Base-by-base conservation (phyloP, 2,797 vertebrate genomes). In the Heterohyrax brucei region DNA sequence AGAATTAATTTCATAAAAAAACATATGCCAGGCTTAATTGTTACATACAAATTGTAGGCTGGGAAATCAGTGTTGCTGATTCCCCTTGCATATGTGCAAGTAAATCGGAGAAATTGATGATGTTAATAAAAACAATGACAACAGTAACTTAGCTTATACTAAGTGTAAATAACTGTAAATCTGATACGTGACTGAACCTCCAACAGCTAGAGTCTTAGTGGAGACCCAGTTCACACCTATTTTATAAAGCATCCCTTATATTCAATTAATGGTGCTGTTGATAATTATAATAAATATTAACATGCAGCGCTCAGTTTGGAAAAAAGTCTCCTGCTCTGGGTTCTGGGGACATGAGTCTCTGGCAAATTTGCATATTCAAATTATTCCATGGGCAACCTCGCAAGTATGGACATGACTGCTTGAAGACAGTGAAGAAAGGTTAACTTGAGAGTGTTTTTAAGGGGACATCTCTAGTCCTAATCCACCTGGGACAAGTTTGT, bases 131-230 rank as follows among this genome's bases (percentile, higher is more conserved):
- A 96, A 93, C 83, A 91, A 86, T 92, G 96, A 94, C 95, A 95
- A 91, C 79, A 93, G 93, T 97, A 96, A 97, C 97, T 97, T 97
- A 96, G 93, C 83, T 96, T 96, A 96, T 78, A 88, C 72, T 96
- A 96, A 97, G 93, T 95, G 97, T 96, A 97, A 97, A 96, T 97
- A 97, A 97, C 96, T 93, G 97, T 96, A 96, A 93, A 81, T 5
- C 92, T 81, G 84, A 72, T 87, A 96, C 94, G 91, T 68, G 44
- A 73, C 83, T 93, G 92, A 96, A 95, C 95, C 50, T 83, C 44
- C 75, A 48, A 84, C 66, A 96, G 77, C 85, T 81, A 95, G 73
- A 82, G 92, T 95, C 68, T 96, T 96, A 59, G 59, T 93, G 88
- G 80, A 85, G 89, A 76, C 30, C 24, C 76, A 44, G 7, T 91